Conservation (phyloP, 1,140 invertebrate species). For the Orchestia grillus region DNA sequence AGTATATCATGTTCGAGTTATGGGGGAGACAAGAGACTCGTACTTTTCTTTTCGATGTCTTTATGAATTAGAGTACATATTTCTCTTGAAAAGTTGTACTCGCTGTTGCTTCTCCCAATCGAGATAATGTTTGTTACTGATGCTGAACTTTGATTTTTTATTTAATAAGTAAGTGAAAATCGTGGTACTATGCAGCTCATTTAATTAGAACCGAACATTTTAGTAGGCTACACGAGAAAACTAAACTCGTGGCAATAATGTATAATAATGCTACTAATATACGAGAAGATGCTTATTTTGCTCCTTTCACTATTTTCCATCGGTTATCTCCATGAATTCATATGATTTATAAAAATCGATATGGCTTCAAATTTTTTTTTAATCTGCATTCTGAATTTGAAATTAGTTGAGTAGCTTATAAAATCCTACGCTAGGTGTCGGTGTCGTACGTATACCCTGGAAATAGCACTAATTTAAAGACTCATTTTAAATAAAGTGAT, state of each 20-base stretch:
- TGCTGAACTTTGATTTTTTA: no score
- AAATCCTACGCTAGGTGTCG: not conserved
- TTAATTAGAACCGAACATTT: not conserved
- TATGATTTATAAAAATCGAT: not conserved
- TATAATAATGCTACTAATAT: not conserved
- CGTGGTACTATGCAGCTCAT: no score
- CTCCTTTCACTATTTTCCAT: no score
- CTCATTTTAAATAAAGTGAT: slow-evolving; percentile 45
- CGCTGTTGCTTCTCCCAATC: no score
- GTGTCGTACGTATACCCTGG: not conserved
- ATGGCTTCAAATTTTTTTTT: not conserved
- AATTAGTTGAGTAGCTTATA: not conserved
- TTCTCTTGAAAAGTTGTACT: no score
- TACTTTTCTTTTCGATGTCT: no score
- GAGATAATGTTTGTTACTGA: no score
- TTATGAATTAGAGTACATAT: no score
- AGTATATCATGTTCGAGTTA: no score
- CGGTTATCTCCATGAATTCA: not conserved
- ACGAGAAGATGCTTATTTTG: no score
- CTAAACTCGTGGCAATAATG: not conserved
- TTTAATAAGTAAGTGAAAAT: no score
- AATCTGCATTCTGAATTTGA: not conserved
- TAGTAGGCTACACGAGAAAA: not conserved
- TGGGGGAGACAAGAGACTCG: no score
- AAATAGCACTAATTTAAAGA: not conserved